A percentile compares a stretch with the other conserved stretches of the same genome.
phyloP scores from a whole-genome alignment of 2,113 vertebrate species.

The Tiliqua scincoides region DNA sequence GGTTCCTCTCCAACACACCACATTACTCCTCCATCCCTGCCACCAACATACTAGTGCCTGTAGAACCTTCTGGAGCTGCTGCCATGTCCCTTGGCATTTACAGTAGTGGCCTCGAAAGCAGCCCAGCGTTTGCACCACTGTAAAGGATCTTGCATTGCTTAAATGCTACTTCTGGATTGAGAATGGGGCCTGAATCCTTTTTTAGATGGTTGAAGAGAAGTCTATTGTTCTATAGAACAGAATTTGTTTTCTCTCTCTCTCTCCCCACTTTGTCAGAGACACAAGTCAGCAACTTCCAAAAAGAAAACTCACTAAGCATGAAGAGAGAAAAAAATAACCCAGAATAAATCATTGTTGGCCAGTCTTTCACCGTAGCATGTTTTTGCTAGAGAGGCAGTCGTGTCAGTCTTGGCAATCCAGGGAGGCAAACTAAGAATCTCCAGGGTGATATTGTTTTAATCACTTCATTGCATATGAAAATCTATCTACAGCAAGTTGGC shows the following conservation, averaged over 20 bases:
- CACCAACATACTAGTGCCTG: too few relatives aligned
- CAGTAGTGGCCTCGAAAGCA: too few relatives aligned
- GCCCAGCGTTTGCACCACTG: too few relatives aligned
- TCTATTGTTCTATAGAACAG: background rate
- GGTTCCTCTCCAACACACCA: too few relatives aligned
- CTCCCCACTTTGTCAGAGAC: conserved; percentile 10
- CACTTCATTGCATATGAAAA: conserved; percentile 45
- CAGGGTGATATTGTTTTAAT: conserved; percentile 19
- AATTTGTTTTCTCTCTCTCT: background rate
- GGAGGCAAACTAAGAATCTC: conserved; percentile 15
- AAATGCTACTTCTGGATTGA: too few relatives aligned
- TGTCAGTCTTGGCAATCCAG: background rate
- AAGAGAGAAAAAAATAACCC: conserved; percentile 15
- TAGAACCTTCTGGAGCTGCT: too few relatives aligned
- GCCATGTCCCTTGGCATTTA: too few relatives aligned
- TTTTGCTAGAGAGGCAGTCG: conserved; percentile 31
- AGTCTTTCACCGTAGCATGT: conserved; percentile 42
- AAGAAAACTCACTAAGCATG: conserved; percentile 16
- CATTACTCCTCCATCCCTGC: too few relatives aligned
- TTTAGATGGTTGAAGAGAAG: background rate
- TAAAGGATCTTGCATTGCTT: too few relatives aligned
- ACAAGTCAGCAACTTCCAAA: conserved; percentile 7
- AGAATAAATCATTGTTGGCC: conserved; percentile 15
- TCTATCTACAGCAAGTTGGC: conserved; percentile 14
- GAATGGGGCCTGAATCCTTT: too few relatives aligned